These are phyloP conservation scores for Mycetomoellerius zeteki DNA, from an alignment of 1,140 invertebrate species.

Conservation along the genomic window DNA sequence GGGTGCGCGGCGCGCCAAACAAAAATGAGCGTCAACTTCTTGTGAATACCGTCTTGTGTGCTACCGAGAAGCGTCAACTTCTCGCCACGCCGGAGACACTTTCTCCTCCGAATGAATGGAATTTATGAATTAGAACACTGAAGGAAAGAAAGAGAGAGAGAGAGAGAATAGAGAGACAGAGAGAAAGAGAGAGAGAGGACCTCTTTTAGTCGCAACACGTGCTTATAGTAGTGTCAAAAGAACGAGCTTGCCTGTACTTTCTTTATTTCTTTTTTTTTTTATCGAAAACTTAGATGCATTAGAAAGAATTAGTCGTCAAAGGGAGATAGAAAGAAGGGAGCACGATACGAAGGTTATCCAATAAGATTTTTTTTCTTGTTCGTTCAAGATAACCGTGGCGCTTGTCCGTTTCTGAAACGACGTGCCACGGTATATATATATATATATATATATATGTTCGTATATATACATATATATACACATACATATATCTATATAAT, in stretches of 20 bases:
- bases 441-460: slow-evolving; percentile 28
- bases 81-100: slow-evolving; percentile 71
- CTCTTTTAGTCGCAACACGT: slow-evolving; percentile 64
- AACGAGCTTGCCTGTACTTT: slow-evolving; percentile 70
- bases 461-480: slow-evolving; percentile 15
- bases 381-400: slow-evolving; percentile 7
- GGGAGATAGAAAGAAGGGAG: slow-evolving; percentile 56
- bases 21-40: slow-evolving; percentile 99
- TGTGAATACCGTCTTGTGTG: slow-evolving; percentile 87
- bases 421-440: slow-evolving; percentile 32
- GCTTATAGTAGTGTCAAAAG: slow-evolving; percentile 64
- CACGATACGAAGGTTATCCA: slow-evolving; percentile 44
- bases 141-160: slow-evolving; percentile 64
- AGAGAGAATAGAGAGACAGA: slow-evolving; percentile 64
- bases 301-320: slow-evolving; percentile 46
- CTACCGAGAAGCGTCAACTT: slow-evolving; percentile 70
- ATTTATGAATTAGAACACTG: slow-evolving; percentile 58
- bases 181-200: slow-evolving; percentile 54
- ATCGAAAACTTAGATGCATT: slow-evolving; percentile 58
- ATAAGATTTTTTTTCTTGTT: slow-evolving; percentile 27
- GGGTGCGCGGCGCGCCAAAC: slow-evolving; percentile 89
- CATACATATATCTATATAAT: slow-evolving; percentile 47
- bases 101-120: slow-evolving; percentile 69
- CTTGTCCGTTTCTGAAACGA: slow-evolving; percentile 25
- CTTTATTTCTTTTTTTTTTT: slow-evolving; percentile 60